Evolutionary conservation across 1,140 invertebrate genomes (phyloP), one percentile per base, ranked within the genome.

Genomic region (Metopolophium dirhodum): DNA sequence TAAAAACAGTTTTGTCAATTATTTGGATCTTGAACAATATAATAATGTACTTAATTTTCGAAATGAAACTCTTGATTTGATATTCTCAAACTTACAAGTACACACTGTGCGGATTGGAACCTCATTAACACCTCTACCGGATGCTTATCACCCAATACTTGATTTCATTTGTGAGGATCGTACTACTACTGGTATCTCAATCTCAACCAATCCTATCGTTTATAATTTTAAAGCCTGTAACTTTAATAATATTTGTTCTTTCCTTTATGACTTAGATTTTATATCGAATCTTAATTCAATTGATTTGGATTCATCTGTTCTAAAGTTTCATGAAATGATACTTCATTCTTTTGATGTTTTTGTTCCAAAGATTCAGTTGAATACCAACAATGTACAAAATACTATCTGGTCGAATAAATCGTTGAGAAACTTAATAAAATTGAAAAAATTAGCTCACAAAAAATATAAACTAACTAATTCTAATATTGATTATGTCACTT

Each of bases 1-100:
- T 86, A 86, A 45, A 45, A 86, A 86, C 85, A 45, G 37, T 45
- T 30, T 86, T 45, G 26, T 45, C 20, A 45, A 86, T 26, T 86
- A 86, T 86, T 45, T 86, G 26, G 20, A 86, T 86, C 85, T 86
- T 45, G 47, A 86, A 86, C 85, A 86, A 86, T 86, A 26, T 47
- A 86, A 86, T 86, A 86, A 86, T 47, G 45, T 86, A 86, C 85
- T 86, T 45, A 47, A 45, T 86, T 86, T 45, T 86, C 85, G 45
- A 26, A 45, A 86, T 86, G 41, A 86, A 45, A 45, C 41, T 45
- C 85, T 86, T 41, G 85, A 45, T 86, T 86, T 86, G 85, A 86
- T 86, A 86, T 86, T 86, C 30, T 86, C 85, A 45, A 86, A 86
- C 47, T 8, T n/a, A 45, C 41, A 86, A 49, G 47, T 86, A 85